Evolutionary conservation across 2,888 invertebrate species (phyloP), one percentile per base, ranked within the genome.

Genomic region (Cactoblastis cactorum): DNA sequence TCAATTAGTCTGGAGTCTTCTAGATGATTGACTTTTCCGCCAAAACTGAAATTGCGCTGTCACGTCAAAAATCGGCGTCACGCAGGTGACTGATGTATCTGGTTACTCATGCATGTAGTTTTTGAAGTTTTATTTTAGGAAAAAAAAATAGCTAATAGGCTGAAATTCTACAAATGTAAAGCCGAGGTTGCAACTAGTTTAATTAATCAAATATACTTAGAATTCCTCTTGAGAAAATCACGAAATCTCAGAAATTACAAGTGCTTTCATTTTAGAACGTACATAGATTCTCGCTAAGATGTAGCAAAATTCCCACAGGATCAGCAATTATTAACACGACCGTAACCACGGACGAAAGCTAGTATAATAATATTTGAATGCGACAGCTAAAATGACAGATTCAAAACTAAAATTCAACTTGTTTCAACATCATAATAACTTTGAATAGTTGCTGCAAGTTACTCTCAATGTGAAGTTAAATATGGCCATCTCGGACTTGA

Each of bases 401-500:
- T 35, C 15, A 6, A 12, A 15, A 15, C 22, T 43, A 11, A 17
- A 43, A 43, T 28, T 43, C 5, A 17, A 43, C 43, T 43, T 43
- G 17, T 28, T 28, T 43, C 28, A 43, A 43, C 28, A 32, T 28
- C 43, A 43, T 11, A 15, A 2, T 17, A 28, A 43, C 43, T 28
- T 43, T 15, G 15, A 28, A 43, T 17, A 43, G 28, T 43, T 24
- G 28, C 15, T 28, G 15, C 28, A 11, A 43, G 43, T 24, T 43
- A 28, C 17, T 43, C 28, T 43, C 28, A 24, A 24, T 28, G 43
- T 43, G 28, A 17, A 37, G 43, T 43, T 6, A 32, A 28, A 28
- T 28, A 24, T 15, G n/a, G n/a, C 43, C 43, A 15, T 43, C 51
- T 18, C 22, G 32, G 51, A 54, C 52, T 52, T 1, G 53, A 58